phyloP scores from a whole-genome alignment of 2,888 invertebrate genomes.

The Saturnia pavonia region DNA sequence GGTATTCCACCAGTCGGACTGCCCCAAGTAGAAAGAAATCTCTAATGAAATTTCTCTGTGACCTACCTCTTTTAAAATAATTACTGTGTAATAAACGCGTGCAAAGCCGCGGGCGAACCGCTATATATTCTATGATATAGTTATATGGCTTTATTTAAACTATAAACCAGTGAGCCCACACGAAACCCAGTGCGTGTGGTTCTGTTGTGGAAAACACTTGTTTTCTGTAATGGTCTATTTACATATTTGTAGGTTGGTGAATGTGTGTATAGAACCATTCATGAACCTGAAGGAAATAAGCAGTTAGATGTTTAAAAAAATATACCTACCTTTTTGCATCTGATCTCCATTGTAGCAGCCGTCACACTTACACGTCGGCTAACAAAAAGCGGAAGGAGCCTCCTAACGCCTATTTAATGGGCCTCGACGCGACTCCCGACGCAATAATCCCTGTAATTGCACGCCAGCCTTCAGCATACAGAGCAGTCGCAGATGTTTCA shows the following conservation, averaged over 20 bases:
- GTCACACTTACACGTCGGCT: slow-evolving; percentile 38
- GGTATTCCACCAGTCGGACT: no score
- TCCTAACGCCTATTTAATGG: slow-evolving; percentile 71
- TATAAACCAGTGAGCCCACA: background rate
- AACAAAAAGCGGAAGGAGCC: slow-evolving; percentile 63
- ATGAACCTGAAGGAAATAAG: background rate
- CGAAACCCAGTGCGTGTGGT: background rate
- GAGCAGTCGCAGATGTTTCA: slow-evolving; percentile 62
- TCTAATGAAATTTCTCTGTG: no score
- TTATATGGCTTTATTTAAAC: no score
- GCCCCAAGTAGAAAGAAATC: no score
- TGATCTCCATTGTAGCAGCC: slow-evolving; percentile 20
- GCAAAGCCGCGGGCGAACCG: no score
- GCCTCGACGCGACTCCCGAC: slow-evolving; percentile 53
- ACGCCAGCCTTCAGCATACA: slow-evolving; percentile 62
- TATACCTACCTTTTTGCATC: slow-evolving; percentile 31
- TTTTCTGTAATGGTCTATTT: no score
- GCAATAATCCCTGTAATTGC: slow-evolving; percentile 73
- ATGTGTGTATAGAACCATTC: background rate
- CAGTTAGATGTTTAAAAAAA: slow-evolving; percentile 24
- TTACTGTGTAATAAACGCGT: no score
- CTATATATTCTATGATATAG: no score
- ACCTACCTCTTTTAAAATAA: no score
- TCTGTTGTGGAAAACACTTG: no score
- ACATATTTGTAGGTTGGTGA: no score